phyloP scores from a whole-genome alignment of 2,797 vertebrate species.

The Lutjanus campechanus region DNA sequence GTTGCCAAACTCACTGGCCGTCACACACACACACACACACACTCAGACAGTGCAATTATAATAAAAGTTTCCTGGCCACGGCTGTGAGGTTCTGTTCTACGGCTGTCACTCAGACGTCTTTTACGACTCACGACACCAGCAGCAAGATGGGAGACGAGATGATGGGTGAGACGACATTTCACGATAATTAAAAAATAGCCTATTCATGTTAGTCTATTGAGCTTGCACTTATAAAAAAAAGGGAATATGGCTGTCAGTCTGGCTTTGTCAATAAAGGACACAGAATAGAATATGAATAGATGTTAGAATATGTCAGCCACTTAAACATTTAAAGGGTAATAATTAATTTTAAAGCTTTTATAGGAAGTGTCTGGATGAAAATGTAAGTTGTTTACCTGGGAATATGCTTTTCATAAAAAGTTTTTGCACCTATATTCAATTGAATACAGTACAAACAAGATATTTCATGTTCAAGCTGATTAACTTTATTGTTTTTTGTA shows the following conservation, averaged over 20 bases:
- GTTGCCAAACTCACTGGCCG: conserved; percentile 41
- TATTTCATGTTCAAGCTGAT: too few relatives aligned
- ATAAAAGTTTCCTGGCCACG: conserved; percentile 43
- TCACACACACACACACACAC: conserved; percentile 16
- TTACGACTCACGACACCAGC: conserved; percentile 21
- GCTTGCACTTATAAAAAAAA: conserved; percentile 24
- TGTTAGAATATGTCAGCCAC: conserved; percentile 37
- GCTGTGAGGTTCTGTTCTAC: conserved; percentile 40
- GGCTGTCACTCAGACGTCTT: conserved; percentile 61
- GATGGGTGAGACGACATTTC: conserved; percentile 32
- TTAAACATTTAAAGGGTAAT: conserved; percentile 12
- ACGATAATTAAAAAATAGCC: conserved; percentile 21
- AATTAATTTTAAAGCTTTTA: not conserved
- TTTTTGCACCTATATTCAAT: too few relatives aligned
- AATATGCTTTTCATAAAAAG: not conserved
- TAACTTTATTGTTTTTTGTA: too few relatives aligned
- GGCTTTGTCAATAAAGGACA: conserved; percentile 16
- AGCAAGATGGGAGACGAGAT: conserved; percentile 19
- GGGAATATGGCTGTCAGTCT: conserved; percentile 43
- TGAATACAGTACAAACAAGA: too few relatives aligned
- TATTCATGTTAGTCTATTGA: conserved; percentile 40
- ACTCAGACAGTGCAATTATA: conserved; percentile 22
- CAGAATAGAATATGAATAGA: not conserved
- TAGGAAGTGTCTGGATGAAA: not conserved
- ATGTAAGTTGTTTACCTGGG: not conserved